Evolutionary conservation across 2,888 invertebrate species (phyloP), one percentile per base, ranked within the genome.

Genomic region (Zaprionus lineosus): DNA sequence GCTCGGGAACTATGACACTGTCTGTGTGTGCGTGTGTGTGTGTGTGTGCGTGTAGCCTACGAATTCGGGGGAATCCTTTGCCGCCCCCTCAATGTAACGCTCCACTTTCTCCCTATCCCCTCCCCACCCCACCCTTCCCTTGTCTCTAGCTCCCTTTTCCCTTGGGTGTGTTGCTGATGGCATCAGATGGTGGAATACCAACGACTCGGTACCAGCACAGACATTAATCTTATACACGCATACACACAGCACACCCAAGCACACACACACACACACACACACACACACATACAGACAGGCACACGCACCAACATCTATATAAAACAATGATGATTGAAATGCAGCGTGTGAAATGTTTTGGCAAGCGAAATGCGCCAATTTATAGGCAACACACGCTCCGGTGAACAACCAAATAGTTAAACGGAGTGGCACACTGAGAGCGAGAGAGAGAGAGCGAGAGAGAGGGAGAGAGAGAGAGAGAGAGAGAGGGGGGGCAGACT

Each of bases 321-420:
- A 71, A 63, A 63, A 62, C 75, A 73, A 66, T 66, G 76, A 75
- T 75, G 62, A 74, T 73, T 73, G 73, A 73, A 75, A 73, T 73
- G 75, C 72, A 75, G 62, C 71, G 62, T 55, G 59, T 71, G 47
- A 59, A 74, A 66, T 74, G 55, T 65, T 66, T 55, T 59, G 55
- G 39, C 64, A 58, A 58, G 58, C 53, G 55, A 70, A 75, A 67
- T 72, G 46, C 64, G 60, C 55, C 72, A 67, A 76, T 76, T 76
- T 68, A 64, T 64, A 75, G 76, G 68, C 73, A 64, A 36, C 57
- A 68, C 73, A 74, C 76, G 73, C 59, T 50, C 40, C 51, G 53
- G 48, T 47, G 40, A 66, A 75, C 67, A 59, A 43, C 12, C 47
- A 41, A 12, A 37, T 24, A 56, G 7, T 9, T 5, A 7, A n/a